Conservation (phyloP, 2,113 vertebrate species). For the Tyto alba region DNA sequence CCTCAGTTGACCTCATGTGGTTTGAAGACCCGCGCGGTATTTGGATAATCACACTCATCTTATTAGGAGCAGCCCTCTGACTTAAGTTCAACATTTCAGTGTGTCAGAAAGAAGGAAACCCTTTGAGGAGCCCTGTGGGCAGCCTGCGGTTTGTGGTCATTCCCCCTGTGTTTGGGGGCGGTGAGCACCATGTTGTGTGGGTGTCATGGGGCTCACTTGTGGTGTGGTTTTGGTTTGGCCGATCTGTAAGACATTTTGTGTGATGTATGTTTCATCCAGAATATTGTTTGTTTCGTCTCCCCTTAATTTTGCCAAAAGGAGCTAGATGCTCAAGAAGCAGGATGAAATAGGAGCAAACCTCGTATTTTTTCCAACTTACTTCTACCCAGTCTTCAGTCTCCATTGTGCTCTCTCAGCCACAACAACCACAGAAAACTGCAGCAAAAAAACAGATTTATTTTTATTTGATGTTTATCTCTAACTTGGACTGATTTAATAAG, state of each 20-base stretch:
- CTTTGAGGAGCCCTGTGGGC: not conserved
- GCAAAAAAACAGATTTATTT: not conserved
- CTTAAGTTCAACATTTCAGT: not conserved
- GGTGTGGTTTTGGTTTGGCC: not conserved
- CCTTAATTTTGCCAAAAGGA: not conserved
- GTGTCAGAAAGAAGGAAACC: not conserved
- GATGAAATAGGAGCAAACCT: not conserved
- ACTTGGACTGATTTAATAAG: not conserved
- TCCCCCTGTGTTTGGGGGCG: accelerated
- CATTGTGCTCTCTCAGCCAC: not conserved
- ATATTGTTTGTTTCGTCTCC: not conserved
- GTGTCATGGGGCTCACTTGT: accelerated
- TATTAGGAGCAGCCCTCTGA: not conserved
- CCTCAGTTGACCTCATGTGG: not conserved
- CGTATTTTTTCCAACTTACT: not conserved
- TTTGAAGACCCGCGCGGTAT: not conserved
- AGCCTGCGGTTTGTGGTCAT: accelerated
- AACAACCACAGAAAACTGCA: not conserved
- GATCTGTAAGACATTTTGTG: not conserved
- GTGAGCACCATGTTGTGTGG: accelerated
- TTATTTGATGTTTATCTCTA: not conserved
- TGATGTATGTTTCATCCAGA: not conserved
- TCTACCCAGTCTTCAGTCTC: not conserved
- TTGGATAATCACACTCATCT: not conserved
- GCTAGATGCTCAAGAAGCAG: not conserved